phyloP scores from a whole-genome alignment of 1,140 invertebrate species.

The Cepaea nemoralis region DNA sequence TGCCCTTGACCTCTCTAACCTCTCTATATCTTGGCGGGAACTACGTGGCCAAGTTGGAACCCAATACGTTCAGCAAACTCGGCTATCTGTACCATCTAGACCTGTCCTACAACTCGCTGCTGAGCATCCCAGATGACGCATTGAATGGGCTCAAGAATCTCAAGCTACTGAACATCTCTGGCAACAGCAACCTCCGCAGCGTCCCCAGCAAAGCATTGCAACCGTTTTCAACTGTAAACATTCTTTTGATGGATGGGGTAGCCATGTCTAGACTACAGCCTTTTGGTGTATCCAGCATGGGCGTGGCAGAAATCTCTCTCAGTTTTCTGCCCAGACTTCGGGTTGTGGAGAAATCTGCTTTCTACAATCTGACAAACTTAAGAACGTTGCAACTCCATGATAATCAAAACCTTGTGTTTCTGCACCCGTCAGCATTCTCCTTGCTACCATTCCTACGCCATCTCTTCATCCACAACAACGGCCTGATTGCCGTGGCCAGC shows the following conservation, averaged over 20 bases:
- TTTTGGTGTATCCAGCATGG: constrained; percentile 66
- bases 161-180: constrained; percentile 56
- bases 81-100: constrained; percentile 57
- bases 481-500: constrained; percentile 65
- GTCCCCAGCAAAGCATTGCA: constrained; percentile 48
- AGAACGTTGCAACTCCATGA: constrained; percentile 68
- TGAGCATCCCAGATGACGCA: constrained; percentile 47
- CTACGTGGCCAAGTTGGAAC: constrained; percentile 50
- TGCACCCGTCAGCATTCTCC: constrained; percentile 70
- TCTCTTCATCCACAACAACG: constrained; percentile 71
- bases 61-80: constrained; percentile 54
- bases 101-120: constrained; percentile 58
- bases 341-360: constrained; percentile 70
- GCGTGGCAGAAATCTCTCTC: constrained; percentile 65
- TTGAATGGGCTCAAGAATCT: constrained; percentile 57
- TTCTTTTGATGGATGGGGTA: constrained; percentile 64
- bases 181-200: constrained; percentile 51
- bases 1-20: constrained; percentile 54
- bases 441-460: constrained; percentile 65
- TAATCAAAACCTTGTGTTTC: constrained; percentile 69
- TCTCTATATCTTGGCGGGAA: constrained; percentile 60
- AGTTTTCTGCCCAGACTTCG: constrained; percentile 68
- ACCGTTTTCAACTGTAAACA: constrained; percentile 52
- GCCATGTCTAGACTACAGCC: constrained; percentile 59
- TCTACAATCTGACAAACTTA: constrained; percentile 70